Base-by-base conservation (phyloP, 2,888 invertebrate species). In the Hirtodrosophila cameraria region DNA sequence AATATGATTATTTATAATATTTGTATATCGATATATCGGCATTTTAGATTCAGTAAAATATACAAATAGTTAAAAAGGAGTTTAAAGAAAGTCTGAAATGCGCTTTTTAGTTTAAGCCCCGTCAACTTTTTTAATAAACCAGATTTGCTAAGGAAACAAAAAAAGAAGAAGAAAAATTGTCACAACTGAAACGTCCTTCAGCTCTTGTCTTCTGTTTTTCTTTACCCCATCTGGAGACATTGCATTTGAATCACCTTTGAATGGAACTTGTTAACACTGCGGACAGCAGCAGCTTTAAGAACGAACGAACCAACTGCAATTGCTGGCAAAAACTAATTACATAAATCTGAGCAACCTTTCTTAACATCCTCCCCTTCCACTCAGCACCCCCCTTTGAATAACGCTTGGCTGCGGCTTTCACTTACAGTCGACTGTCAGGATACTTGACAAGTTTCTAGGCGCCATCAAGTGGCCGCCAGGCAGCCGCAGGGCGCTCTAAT, bases 281-380 rank as follows among this genome's bases (percentile, higher is more conserved):
- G 23, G 23, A 8, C 23, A 23, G 30, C 6, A 11, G 25, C 28
- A 35, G 23, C 30, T 68, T 64, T 48, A 43, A 64, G 33, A 16
- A 38, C 27, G 38, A 33, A 25, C 13, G 4, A 20, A 13, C 16
- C 13, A 33, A 27, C 52, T 36, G 30, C 38, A 46, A 27, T 43
- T 53, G 30, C 39, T 23, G 39, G 9, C 46, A 45, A 78, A 80
- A 78, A 80, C 81, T 77, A 79, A 79, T 77, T 84, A 64, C 59
- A 80, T 64, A 70, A 79, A 57, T 61, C 65, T 27, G 35, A 50
- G 67, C 30, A 54, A 43, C 33, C 36, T 41, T 30, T 27, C n/a
- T n/a, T n/a, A n/a, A n/a, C n/a, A n/a, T n/a, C 31, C 45, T 25
- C 2, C 8, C 16, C 11, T 9, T 11, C 48, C 13, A 23, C 38